phyloP scores from a whole-genome alignment of 2,113 vertebrate species.

The Gallinago paraguaiae region DNA sequence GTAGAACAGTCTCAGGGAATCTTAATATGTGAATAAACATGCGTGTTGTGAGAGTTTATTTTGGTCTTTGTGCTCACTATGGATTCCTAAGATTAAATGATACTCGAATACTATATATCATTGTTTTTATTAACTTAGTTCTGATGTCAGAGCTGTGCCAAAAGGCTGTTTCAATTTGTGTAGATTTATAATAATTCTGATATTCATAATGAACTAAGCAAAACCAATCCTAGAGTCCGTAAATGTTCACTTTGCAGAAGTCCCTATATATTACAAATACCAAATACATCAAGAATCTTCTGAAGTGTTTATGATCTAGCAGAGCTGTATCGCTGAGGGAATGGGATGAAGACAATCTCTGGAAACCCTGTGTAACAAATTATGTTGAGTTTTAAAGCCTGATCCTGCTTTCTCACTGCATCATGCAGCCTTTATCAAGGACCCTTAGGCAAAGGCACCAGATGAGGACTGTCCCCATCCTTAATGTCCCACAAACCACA shows the following conservation, averaged over 20 bases:
- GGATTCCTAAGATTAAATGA: conserved; percentile 51
- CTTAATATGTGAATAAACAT: conserved; percentile 56
- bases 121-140: conserved; percentile 41
- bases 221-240: not conserved
- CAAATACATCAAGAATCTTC: not conserved
- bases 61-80: conserved; percentile 32
- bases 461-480: not conserved
- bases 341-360: not conserved
- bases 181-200: conserved; percentile 40
- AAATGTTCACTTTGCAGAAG: conserved; percentile 2
- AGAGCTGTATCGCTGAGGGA: not conserved
- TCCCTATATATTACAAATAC: not conserved
- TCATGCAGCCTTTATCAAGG: not conserved
- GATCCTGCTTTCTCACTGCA: not conserved
- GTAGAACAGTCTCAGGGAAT: conserved; percentile 47
- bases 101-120: not conserved
- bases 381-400: not conserved
- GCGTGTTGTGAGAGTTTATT: conserved; percentile 27
- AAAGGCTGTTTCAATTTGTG: conserved; percentile 33
- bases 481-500: not conserved
- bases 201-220: conserved; percentile 4
- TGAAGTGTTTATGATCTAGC: not conserved
- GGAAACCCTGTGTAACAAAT: conserved; percentile 30
- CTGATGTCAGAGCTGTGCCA: conserved; percentile 10
- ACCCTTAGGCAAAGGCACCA: not conserved